Base-by-base conservation (phyloP, 1,140 invertebrate species). In the Druon quercuslanigerum region DNA sequence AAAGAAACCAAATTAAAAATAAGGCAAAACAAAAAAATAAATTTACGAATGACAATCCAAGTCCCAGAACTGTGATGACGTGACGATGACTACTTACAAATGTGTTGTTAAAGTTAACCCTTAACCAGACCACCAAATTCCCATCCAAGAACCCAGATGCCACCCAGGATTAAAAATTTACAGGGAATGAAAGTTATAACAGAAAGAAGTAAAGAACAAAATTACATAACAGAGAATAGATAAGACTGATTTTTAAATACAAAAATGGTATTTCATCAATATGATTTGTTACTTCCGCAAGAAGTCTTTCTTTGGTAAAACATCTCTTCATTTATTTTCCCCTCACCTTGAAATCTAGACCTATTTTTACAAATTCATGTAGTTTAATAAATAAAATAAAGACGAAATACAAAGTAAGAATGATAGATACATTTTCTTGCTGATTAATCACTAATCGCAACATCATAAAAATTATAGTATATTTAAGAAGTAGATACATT, bases 121-220 rank as follows among this genome's bases (percentile, higher is more conserved):
- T 84, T 86, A 86, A 91, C 90, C 90, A 91, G 84, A 91, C 89
- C 88, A 91, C 87, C 90, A 87, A 89, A 82, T 83, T 84, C 79
- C 86, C 85, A 90, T 82, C 88, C 89, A 90, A 90, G 89, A 91
- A 87, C 85, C 84, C 84, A 80, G 80, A 83, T 78, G 87, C 83
- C 84, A 80, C 87, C 87, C 87, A 88, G 78, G 82, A 85, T 84
- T 66, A 46, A 77, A 25, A 76, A 83, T 86, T 87, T 84, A 11
- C 16, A 77, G 77, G 78, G 9, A 40, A 57, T 76, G 51, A 82
- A 79, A 72, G 54, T 70, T 60, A 72, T 71, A 20, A 81, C 80
- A 82, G 73, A 82, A 74, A 76, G 71, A 80, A 80, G 66, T 66
- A 73, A 71, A 82, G 74, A 82, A 17, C 50, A 51, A 40, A 80